Percentiles rank a stretch among this genome's conserved stretches.
phyloP scores from a whole-genome alignment of 2,888 invertebrate species.

The Melieria picta region DNA sequence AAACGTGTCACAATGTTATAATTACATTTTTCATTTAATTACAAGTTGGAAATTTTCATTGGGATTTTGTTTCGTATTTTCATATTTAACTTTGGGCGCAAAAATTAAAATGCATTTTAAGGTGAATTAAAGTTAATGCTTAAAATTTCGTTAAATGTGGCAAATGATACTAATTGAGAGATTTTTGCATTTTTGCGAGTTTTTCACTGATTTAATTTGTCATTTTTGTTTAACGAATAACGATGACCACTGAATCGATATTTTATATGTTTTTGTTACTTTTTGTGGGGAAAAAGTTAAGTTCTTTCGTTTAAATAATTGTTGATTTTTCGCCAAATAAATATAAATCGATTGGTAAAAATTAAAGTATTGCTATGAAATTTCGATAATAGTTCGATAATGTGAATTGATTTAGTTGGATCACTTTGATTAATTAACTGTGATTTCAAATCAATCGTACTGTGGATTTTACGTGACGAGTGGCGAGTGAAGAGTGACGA shows the following conservation, averaged over 20 bases:
- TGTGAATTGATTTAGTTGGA: constrained; percentile 40
- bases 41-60: not conserved
- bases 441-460: constrained; percentile 22
- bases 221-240: constrained; percentile 46
- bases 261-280: constrained; percentile 55
- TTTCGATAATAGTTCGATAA: constrained; percentile 59
- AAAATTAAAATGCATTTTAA: constrained; percentile 27
- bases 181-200: constrained; percentile 30
- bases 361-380: constrained; percentile 53
- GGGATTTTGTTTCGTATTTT: not conserved
- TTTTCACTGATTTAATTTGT: constrained; percentile 36
- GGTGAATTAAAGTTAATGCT: constrained; percentile 27
- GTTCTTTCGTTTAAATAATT: constrained; percentile 28
- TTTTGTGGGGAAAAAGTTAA: constrained; percentile 29
- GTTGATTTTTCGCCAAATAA: constrained; percentile 19
- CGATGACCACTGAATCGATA: constrained; percentile 67
- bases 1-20: not conserved
- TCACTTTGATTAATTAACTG: constrained; percentile 31
- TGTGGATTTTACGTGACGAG: constrained; percentile 29
- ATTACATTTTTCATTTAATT: constrained; percentile 7
- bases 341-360: constrained; percentile 18
- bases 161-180: constrained; percentile 36
- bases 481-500: constrained; percentile 30
- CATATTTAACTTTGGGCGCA: constrained; percentile 1
- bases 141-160: constrained; percentile 34